Conservation (phyloP, 2,888 invertebrate genomes). For the Hyposoter didymator region DNA sequence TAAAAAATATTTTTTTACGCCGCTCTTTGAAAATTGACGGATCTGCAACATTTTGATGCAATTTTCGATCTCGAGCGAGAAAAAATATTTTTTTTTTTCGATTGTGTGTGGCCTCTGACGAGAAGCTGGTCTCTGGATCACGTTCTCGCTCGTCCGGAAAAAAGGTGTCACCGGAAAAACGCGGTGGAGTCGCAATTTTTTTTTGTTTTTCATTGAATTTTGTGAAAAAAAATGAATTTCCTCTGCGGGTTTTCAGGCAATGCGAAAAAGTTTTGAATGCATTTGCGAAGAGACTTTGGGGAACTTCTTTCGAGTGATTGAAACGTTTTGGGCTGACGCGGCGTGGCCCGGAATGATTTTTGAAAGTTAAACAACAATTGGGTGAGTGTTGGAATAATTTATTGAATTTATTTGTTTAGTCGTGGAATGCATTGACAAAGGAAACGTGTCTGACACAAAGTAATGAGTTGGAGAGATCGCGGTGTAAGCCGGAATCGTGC, state of each 20-base stretch:
- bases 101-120: background rate
- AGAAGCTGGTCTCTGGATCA: background rate
- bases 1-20: background rate
- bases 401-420: background rate
- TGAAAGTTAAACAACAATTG: background rate
- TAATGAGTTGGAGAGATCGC: slow-evolving; percentile 37
- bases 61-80: too few species aligned
- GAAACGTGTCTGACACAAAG: slow-evolving; percentile 22
- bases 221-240: background rate
- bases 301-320: background rate
- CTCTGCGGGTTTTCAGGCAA: background rate
- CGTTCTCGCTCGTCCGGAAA: background rate
- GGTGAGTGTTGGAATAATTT: background rate
- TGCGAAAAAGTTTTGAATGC: background rate
- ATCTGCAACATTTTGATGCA: too few species aligned
- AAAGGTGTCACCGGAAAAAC: background rate
- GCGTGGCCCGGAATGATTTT: background rate
- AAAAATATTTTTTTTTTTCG: too few species aligned
- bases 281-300: background rate
- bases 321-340: background rate
- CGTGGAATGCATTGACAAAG: slow-evolving; percentile 2
- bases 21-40: too few species aligned
- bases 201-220: background rate
- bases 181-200: background rate
- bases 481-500: slow-evolving; percentile 27